These are phyloP conservation scores for Dyspetes luteomarginatus DNA, from an alignment of 2,888 invertebrate species.

Conservation along the genomic window DNA sequence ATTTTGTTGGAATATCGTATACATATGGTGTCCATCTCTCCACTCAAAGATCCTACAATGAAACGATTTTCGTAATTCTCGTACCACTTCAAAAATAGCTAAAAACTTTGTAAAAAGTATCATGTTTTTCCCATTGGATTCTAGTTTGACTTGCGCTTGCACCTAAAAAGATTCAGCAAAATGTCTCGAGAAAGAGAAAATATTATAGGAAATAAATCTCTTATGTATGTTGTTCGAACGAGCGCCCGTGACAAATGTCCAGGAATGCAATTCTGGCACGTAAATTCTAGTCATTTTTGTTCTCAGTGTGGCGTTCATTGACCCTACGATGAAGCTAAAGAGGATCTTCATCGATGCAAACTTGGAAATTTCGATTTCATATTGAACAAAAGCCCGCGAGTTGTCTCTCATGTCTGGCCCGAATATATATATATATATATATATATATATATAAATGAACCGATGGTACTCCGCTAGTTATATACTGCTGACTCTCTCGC, in stretches of 20 bases:
- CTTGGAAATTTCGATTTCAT: conserved; percentile 49
- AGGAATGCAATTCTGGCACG: conserved; percentile 12
- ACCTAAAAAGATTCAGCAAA: too few relatives aligned
- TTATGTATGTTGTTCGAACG: background rate
- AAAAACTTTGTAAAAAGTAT: too few relatives aligned
- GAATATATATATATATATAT: conserved; percentile 44
- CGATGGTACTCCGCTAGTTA: too few relatives aligned
- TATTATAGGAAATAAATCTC: background rate
- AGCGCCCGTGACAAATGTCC: background rate
- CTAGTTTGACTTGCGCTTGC: too few relatives aligned
- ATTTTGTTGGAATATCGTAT: too few relatives aligned
- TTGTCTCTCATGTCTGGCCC: conserved; percentile 3
- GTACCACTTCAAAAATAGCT: too few relatives aligned
- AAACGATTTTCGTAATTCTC: too few relatives aligned
- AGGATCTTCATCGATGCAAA: conserved; percentile 25
- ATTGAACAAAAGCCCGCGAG: conserved; percentile 52
- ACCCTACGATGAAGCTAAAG: conserved; percentile 28
- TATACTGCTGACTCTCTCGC: too few relatives aligned
- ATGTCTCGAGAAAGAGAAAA: background rate
- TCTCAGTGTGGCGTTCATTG: conserved; percentile 20
- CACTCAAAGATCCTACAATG: too few relatives aligned
- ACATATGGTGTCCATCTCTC: too few relatives aligned
- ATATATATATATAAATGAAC: too few relatives aligned
- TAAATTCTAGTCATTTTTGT: conserved; percentile 8
- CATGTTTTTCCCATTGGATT: too few relatives aligned